Evolutionary conservation across 2,888 invertebrate genomes (phyloP), one percentile per base, ranked within the genome.

Genomic region (Crematogaster levior): DNA sequence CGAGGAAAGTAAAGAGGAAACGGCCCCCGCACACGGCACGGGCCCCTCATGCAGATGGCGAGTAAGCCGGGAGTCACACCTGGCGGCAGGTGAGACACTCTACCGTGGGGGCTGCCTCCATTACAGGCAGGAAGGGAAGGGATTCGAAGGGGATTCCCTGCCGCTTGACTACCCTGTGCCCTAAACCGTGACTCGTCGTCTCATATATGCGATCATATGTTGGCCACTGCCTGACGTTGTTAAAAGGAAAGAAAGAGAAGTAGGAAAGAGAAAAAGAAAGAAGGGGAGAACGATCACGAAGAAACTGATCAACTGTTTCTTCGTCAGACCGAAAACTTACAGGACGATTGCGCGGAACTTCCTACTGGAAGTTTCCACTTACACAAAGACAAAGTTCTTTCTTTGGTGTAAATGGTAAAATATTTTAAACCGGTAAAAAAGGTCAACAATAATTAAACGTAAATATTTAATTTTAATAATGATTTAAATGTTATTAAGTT

Each of bases 1-100:
- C 89, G 89, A 72, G 83, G 63, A 81, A 81, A 46, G 83, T 81
- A 86, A 85, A 88, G 89, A 90, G 89, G 89, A 91, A 91, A 92
- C 91, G 91, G 88, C 86, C 87, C 86, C 84, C 86, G 86, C 61
- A n/a, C 66, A 40, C 87, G 90, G 90, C 91, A 91, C 91, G 91
- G 88, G 90, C 85, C 91, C 91, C 87, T 89, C 84, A 72, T 84
- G 90, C 93, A 93, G 93, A 93, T 93, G 93, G 88, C 80, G 34
- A 70, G 48, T 84, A 66, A 75, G 48, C 37, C 73, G 85, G 80
- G 84, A 86, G 79, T 87, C 89, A 89, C 93, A 93, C 93, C 93
- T 93, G 93, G 89, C 89, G 89, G 90, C 89, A 90, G 89, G 89
- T 90, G 89, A 86, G 90, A 83, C n/a, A n/a, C 68, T 61, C 81